Evolutionary conservation across 2,113 vertebrate species (phyloP), one percentile per base, ranked within the genome.

Genomic region (Apteryx mantelli): DNA sequence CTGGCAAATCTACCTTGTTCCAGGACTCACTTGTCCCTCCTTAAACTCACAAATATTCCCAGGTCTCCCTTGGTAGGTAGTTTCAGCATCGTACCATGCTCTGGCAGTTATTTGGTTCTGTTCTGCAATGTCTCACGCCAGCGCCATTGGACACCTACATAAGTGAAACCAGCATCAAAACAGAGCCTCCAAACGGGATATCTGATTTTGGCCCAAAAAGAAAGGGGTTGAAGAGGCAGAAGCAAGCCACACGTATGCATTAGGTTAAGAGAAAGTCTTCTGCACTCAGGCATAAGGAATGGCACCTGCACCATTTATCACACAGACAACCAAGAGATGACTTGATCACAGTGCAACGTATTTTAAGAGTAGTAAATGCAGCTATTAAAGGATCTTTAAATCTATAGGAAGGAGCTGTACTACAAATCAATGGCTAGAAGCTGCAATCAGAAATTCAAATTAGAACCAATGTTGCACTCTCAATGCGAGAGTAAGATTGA

Each of bases 221-320:
- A 36, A 38, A 60, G 32, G 26, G 32, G 17, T 3, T 3, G 25
- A 36, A 44, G 53, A 66, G 82, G 69, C 30, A 34, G 68, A 55
- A 63, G 30, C 46, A 60, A 81, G 38, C 44, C 11, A 4, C 1
- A 0, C 22, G 19, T 11, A 2, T 0, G 5, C 15, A 1, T 7
- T 5, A 22, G 12, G 34, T 53, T 68, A 22, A 7, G 38, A 30
- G 32, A 48, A 56, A n/a, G 9, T 56, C 13, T 26, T 50, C 24
- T 30, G n/a, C 15, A 3, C 28, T n/a, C 1, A 5, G 42, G 32
- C 34, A 9, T 2, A 3, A 40, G 10, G 53, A 69, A 21, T 2
- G 26, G 34, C 52, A 53, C 58, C 36, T 5, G 13, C 44, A 7
- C 36, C 32, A 2, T 50, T 66, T 38, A 36, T 81, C 82, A 15